A percentile compares a stretch with the other conserved stretches of the same genome.
Evolutionary conservation across 2,113 vertebrate species (phyloP).

Genomic region (Rhinogobius similis): DNA sequence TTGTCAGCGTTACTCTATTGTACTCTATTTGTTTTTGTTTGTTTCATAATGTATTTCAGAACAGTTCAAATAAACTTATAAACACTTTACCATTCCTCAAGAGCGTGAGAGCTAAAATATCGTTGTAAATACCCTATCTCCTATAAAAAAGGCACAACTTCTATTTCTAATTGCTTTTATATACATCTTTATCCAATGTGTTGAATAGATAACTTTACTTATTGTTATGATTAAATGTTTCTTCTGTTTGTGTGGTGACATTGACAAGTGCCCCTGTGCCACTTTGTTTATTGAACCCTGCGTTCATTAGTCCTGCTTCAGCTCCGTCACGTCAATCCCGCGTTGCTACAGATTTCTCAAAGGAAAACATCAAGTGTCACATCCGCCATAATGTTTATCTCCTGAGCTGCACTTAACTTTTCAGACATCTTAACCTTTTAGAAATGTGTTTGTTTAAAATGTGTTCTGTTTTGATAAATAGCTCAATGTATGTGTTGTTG

Average conservation of each 20-base stretch:
- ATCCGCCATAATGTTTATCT: neutral
- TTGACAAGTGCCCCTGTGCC: slow-evolving; percentile 1
- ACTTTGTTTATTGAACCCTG: neutral
- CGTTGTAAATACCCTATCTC: neutral
- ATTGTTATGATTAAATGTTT: neutral
- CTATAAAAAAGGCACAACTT: neutral
- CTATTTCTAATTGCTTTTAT: neutral
- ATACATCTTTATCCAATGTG: neutral
- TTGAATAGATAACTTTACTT: too few relatives aligned
- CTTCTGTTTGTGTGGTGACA: slow-evolving; percentile 1
- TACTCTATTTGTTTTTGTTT: too few relatives aligned
- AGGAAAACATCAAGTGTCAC: slow-evolving; percentile 1
- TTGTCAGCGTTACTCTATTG: neutral
- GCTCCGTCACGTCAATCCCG: neutral
- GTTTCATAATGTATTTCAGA: neutral
- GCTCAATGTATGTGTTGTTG: neutral
- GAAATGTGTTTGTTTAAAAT: neutral
- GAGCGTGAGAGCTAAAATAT: too few relatives aligned
- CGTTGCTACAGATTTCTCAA: slow-evolving; percentile 1
- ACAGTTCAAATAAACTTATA: neutral
- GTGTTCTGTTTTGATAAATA: neutral
- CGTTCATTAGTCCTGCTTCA: slow-evolving; percentile 4
- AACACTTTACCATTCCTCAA: too few relatives aligned
- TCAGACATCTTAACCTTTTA: neutral
- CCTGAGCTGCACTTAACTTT: neutral